These are phyloP conservation scores for Rhopalosiphum padi DNA, from an alignment of 1,140 invertebrate species.

Conservation along the genomic window DNA sequence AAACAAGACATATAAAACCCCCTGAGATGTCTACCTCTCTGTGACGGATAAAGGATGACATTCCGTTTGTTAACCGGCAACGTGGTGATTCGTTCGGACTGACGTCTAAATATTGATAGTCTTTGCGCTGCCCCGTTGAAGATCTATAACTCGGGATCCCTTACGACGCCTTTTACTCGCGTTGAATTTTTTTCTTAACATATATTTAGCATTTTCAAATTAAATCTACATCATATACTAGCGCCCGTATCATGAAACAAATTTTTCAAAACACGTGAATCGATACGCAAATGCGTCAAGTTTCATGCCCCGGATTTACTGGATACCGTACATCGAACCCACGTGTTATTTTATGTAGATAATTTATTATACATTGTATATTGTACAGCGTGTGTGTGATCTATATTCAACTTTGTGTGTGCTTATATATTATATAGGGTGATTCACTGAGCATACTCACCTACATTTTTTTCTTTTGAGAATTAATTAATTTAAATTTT, in stretches of 20 bases:
- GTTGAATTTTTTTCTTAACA: neutral
- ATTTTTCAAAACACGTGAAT: neutral
- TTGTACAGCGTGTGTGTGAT: neutral
- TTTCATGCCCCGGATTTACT: neutral
- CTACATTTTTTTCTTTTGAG: too few species aligned
- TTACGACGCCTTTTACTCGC: neutral
- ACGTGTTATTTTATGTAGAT: neutral
- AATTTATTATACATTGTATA: constrained; percentile 12
- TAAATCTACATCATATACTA: neutral
- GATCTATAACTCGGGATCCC: neutral
- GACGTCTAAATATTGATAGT: constrained; percentile 16
- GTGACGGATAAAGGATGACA: neutral
- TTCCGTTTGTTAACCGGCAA: neutral
- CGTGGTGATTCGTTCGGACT: neutral
- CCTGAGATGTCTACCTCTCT: neutral
- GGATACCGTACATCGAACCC: neutral
- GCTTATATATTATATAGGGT: neutral
- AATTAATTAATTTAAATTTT: too few species aligned
- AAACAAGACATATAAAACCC: neutral
- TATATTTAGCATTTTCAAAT: neutral
- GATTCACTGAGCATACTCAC: too few species aligned
- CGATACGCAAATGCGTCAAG: neutral
- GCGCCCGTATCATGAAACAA: neutral
- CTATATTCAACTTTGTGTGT: neutral
- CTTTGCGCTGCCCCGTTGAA: neutral